A percentile compares a stretch with the other conserved stretches of the same genome.
Evolutionary conservation across 2,797 vertebrate genomes (phyloP).

Genomic region (Rhadinocentrus ornatus): DNA sequence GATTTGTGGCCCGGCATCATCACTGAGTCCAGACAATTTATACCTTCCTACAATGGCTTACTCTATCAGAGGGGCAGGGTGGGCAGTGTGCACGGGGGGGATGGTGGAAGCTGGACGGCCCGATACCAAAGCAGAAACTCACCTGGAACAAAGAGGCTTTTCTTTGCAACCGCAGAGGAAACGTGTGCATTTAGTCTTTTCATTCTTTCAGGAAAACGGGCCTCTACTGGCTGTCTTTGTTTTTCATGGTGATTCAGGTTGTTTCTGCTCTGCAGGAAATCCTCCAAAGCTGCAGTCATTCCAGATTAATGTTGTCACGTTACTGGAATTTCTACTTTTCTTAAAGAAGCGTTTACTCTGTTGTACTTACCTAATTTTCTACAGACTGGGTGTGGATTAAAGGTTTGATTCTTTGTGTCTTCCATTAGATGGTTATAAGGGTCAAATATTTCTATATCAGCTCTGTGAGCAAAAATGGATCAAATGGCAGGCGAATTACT

Average conservation of each 20-base stretch:
- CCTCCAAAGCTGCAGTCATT: slow-evolving; percentile 25
- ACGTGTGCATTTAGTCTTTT: slow-evolving; percentile 52
- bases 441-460: not conserved
- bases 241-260: slow-evolving; percentile 36
- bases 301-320: slow-evolving; percentile 14
- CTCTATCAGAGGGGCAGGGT: slow-evolving; percentile 45
- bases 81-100: slow-evolving; percentile 1
- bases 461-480: not conserved
- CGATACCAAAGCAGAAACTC: slow-evolving; percentile 74
- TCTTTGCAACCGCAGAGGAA: slow-evolving; percentile 60
- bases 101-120: slow-evolving; percentile 31
- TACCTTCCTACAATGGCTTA: slow-evolving; percentile 54
- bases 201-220: slow-evolving; percentile 44
- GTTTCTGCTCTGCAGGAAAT: slow-evolving; percentile 41
- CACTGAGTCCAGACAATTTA: slow-evolving; percentile 42
- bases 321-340: slow-evolving; percentile 3
- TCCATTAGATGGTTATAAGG: not conserved
- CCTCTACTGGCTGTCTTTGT: slow-evolving; percentile 41
- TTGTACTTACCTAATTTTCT: not conserved
- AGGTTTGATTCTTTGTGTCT: not conserved
- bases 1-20: slow-evolving; percentile 62
- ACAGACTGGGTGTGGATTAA: not conserved
- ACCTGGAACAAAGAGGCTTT: slow-evolving; percentile 76
- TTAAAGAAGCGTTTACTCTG: not conserved
- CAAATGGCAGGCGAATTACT: not conserved